Base-by-base conservation (phyloP, 2,888 invertebrate genomes). In the Pachymerium ferrugineum region DNA sequence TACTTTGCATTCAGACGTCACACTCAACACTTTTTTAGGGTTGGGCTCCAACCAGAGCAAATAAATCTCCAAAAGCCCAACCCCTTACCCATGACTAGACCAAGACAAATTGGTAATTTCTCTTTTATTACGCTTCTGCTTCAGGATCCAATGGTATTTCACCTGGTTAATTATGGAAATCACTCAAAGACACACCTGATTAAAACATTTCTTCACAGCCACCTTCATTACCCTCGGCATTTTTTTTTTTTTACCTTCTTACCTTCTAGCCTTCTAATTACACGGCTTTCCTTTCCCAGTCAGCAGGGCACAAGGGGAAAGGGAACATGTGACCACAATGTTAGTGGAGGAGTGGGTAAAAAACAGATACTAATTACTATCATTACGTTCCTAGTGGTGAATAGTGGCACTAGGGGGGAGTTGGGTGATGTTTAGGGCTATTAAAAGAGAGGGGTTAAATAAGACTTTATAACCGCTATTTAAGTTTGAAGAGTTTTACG, bases 31-130 rank as follows among this genome's bases (percentile, higher is more conserved):
- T n/a, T n/a, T n/a, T n/a, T n/a, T 8, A 16, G 47, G 47, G 47
- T 47, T 47, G 47, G 47, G 47, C 47, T 19, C 22, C n/a, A n/a
- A 47, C n/a, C n/a, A n/a, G 19, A 47, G 16, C 47, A n/a, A 16
- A 47, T 47, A 47, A 47, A 47, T 47, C 47, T 47, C 8, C 47
- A 47, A 47, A 19, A 19, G 47, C 47, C 47, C 47, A 47, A 16
- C 47, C 47, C 47, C n/a, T n/a, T n/a, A n/a, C n/a, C n/a, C 19
- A 16, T 16, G 19, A 47, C 47, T 22, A 47, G n/a, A 6, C 3
- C 47, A 47, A 47, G 47, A 47, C 47, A 47, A 47, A 47, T 47
- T 47, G 47, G 47, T 47, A 47, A 47, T 47, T 47, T 47, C 16
- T 16, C 47, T 47, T 47, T 47, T 47, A 47, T 16, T 16, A 47